Evolutionary conservation across 2,888 invertebrate species (phyloP).

Genomic region (Diploptera punctata): DNA sequence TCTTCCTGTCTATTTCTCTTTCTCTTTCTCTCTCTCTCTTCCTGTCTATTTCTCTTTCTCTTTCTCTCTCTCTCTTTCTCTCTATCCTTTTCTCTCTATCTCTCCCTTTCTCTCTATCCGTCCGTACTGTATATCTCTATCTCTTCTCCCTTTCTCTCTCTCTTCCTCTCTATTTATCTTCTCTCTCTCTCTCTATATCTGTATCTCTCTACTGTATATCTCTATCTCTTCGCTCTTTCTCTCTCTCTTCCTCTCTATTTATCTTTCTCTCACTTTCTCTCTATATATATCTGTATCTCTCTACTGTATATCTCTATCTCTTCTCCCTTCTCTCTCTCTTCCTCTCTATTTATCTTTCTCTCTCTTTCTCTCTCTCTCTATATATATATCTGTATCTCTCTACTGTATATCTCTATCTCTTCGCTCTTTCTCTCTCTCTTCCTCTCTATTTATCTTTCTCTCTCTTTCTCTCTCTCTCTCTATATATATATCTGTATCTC

Average conservation of each 20-base stretch:
- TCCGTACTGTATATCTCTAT: neutral
- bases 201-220: neutral
- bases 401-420: too few relatives aligned
- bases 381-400: too few relatives aligned
- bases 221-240: neutral
- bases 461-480: too few relatives aligned
- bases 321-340: neutral
- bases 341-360: too few relatives aligned
- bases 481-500: too few relatives aligned
- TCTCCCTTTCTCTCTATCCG: neutral
- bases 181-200: neutral
- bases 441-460: too few relatives aligned
- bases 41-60: neutral
- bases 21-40: too few relatives aligned
- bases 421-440: neutral
- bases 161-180: neutral
- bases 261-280: neutral
- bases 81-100: too few relatives aligned
- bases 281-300: too few relatives aligned
- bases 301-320: neutral
- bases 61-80: neutral
- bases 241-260: neutral
- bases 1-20: too few relatives aligned
- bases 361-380: too few relatives aligned
- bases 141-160: neutral